phyloP scores from a whole-genome alignment of 2,797 vertebrate genomes.

The Heliangelus exortis region DNA sequence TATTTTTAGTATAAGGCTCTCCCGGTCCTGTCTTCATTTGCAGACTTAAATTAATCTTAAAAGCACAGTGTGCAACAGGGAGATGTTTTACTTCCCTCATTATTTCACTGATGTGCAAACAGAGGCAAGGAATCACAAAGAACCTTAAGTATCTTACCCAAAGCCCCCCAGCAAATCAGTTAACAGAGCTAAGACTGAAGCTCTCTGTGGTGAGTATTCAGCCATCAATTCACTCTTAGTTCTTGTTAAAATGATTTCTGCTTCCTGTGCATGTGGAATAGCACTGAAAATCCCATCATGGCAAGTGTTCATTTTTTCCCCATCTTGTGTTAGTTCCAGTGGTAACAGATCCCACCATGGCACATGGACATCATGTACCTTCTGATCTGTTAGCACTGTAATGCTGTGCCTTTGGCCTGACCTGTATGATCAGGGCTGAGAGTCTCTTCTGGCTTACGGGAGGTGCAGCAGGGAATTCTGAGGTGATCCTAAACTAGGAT shows the following conservation, averaged over 20 bases:
- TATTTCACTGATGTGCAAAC: background rate
- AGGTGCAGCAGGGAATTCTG: background rate
- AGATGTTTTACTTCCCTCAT: constrained; percentile 7
- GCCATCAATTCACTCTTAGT: background rate
- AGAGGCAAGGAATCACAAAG: background rate
- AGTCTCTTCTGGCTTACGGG: background rate
- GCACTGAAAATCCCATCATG: background rate
- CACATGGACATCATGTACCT: accelerated
- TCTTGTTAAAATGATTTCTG: background rate
- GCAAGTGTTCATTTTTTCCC: background rate
- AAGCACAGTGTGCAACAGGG: background rate
- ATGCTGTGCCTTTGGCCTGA: background rate
- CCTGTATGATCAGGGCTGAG: background rate
- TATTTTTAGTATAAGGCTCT: background rate
- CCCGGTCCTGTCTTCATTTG: background rate
- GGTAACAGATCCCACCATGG: background rate
- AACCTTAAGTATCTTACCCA: constrained; percentile 10
- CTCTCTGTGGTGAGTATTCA: background rate
- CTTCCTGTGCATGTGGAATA: background rate
- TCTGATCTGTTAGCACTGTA: background rate
- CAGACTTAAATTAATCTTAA: constrained; percentile 29
- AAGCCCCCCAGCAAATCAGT: background rate
- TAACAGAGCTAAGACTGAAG: background rate
- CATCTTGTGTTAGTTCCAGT: background rate
- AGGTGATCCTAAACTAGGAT: background rate